phyloP scores from a whole-genome alignment of 64 coral and sea anemone species.

The Montipora sp. region DNA sequence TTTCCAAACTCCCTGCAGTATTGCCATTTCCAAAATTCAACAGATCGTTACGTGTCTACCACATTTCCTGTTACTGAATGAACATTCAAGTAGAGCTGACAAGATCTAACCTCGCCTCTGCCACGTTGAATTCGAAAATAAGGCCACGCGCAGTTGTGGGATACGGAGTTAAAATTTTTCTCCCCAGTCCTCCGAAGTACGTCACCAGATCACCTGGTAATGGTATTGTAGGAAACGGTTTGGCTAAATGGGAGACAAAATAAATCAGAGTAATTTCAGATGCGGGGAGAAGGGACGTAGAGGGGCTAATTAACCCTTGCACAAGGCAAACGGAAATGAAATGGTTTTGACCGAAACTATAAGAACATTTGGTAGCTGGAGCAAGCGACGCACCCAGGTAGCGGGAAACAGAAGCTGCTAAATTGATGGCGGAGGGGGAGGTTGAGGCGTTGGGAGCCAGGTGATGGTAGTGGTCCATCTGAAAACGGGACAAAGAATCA shows the following conservation, averaged over 20 bases:
- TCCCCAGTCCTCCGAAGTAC: too few species aligned
- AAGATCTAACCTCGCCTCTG: too few species aligned
- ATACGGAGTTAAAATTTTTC: too few species aligned
- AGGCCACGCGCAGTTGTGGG: too few species aligned
- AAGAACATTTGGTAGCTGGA: background rate
- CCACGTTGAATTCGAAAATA: too few species aligned
- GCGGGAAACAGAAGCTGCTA: background rate
- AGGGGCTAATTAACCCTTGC: background rate
- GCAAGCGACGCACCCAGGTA: background rate
- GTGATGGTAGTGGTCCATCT: too few species aligned
- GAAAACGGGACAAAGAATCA: too few species aligned
- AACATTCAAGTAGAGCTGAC: too few species aligned
- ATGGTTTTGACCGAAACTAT: background rate
- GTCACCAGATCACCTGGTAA: background rate
- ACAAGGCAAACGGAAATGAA: background rate
- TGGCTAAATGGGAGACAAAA: conserved; percentile 1
- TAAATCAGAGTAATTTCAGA: conserved; percentile 20
- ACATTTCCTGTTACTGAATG: too few species aligned
- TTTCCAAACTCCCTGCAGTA: too few species aligned
- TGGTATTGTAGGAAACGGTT: background rate
- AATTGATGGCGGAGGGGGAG: background rate
- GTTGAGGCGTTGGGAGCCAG: background rate
- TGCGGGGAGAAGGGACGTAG: background rate
- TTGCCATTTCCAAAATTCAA: too few species aligned
- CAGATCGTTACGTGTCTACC: too few species aligned